A percentile compares a stretch with the other conserved stretches of the same genome.
phyloP scores from a whole-genome alignment of 2,113 vertebrate genomes.

The Alosa alosa region DNA sequence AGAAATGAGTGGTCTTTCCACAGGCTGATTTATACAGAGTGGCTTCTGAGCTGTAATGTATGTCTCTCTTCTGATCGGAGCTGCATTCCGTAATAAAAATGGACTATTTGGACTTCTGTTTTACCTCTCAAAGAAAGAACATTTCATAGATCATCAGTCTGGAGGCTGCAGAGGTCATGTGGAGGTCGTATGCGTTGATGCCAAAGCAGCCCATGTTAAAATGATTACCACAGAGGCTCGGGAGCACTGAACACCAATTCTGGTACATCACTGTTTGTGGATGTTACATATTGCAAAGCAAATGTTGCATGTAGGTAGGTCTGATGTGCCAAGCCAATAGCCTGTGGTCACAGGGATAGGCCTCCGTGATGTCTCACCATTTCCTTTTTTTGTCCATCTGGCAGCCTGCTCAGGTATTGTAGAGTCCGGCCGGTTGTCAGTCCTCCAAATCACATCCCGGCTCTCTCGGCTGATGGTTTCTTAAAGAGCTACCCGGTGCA shows the following conservation, averaged over 20 bases:
- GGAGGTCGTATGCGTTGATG: neutral
- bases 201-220: neutral
- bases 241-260: neutral
- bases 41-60: constrained; percentile 42
- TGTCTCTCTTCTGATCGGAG: constrained; percentile 54
- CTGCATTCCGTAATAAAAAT: constrained; percentile 33
- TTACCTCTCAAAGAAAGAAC: neutral
- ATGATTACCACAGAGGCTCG: neutral
- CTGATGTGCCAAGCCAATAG: constrained; percentile 42
- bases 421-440: neutral
- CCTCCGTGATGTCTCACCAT: neutral
- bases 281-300: constrained; percentile 20
- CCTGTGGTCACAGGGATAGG: constrained; percentile 49
- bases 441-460: neutral
- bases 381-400: neutral
- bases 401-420: neutral
- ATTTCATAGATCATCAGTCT: neutral
- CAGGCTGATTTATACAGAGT: constrained; percentile 55
- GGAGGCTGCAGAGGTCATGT: neutral
- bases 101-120: constrained; percentile 9
- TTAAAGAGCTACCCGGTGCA: neutral
- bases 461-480: neutral
- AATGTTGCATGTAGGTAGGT: constrained; percentile 53
- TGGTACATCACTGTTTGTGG: neutral
- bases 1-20: constrained; percentile 53